phyloP scores from a whole-genome alignment of 30 jellyfish, hydroid and myxozoan genomes.

The Hydractinia symbiolongicarpus region DNA sequence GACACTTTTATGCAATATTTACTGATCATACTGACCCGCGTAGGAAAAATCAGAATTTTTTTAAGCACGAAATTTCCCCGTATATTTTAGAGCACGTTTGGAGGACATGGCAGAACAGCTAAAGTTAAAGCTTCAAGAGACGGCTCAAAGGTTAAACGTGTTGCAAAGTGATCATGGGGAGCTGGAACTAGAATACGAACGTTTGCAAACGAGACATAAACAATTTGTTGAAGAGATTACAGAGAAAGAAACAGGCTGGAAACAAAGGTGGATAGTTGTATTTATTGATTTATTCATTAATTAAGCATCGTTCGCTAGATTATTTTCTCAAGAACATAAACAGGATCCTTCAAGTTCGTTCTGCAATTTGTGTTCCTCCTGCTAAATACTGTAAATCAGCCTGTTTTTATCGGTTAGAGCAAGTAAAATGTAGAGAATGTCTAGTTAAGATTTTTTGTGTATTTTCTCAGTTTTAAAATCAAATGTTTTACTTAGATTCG shows the following conservation, averaged over 20 bases:
- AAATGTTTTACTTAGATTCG: conserved; percentile 20
- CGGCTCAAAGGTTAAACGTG: conserved; percentile 14
- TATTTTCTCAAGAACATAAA: too few species aligned
- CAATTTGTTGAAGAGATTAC: conserved; percentile 37
- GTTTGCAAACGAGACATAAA: conserved; percentile 38
- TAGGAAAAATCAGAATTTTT: neutral
- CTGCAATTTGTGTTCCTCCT: too few species aligned
- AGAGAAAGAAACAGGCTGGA: conserved; percentile 61
- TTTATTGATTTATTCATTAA: too few species aligned
- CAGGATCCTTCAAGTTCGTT: too few species aligned
- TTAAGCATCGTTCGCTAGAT: too few species aligned
- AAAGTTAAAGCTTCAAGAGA: conserved; percentile 40
- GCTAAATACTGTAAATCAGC: too few species aligned
- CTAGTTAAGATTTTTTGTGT: too few species aligned
- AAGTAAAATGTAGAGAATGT: too few species aligned
- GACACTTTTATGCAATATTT: too few species aligned
- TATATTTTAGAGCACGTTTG: conserved; percentile 33
- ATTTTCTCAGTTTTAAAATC: too few species aligned
- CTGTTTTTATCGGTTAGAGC: too few species aligned
- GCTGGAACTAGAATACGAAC: conserved; percentile 68
- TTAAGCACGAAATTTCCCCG: neutral
- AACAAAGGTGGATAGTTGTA: conserved; percentile 43
- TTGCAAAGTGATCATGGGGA: conserved; percentile 50
- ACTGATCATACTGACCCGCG: neutral
- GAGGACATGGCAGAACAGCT: conserved; percentile 38